A percentile compares a stretch with the other conserved stretches of the same genome.
Evolutionary conservation across 2,888 invertebrate species (phyloP).

Genomic region (Meiosimyza platycephala): DNA sequence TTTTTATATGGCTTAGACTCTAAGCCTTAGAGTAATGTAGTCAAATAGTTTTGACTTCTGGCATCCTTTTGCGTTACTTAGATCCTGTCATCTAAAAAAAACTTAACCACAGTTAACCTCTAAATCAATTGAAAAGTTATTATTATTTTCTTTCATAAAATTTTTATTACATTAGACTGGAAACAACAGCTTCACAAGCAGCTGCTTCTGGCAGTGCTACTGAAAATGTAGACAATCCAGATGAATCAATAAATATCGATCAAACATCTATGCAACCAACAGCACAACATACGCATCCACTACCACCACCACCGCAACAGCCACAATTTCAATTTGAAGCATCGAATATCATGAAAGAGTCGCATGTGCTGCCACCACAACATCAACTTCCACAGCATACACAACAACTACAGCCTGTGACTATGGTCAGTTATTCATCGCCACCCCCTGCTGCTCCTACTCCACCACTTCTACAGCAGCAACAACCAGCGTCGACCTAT

Average conservation of each 20-base stretch:
- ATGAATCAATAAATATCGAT: neutral
- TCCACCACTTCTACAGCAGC: conserved; percentile 44
- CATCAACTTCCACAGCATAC: conserved; percentile 38
- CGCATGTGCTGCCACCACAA: conserved; percentile 43
- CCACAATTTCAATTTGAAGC: conserved; percentile 49
- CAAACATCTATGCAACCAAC: neutral
- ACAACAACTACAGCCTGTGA: conserved; percentile 34
- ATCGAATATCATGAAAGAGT: conserved; percentile 49
- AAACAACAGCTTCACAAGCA: conserved; percentile 25
- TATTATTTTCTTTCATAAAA: neutral
- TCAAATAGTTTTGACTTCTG: no score
- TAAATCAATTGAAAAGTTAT: no score
- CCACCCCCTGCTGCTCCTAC: conserved; percentile 28
- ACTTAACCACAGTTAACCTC: no score
- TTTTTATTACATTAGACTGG: conserved; percentile 18
- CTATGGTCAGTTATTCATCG: conserved; percentile 6
- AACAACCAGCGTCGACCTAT: conserved; percentile 41
- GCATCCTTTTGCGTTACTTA: no score
- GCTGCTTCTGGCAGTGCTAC: neutral
- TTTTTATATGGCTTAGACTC: no score
- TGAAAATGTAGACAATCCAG: neutral
- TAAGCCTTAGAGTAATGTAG: no score
- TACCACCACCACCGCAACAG: conserved; percentile 51
- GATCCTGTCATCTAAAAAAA: no score
- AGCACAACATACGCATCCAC: conserved; percentile 43